Evolutionary conservation across 2,113 vertebrate species (phyloP).

Genomic region (Thomomys bottae): DNA sequence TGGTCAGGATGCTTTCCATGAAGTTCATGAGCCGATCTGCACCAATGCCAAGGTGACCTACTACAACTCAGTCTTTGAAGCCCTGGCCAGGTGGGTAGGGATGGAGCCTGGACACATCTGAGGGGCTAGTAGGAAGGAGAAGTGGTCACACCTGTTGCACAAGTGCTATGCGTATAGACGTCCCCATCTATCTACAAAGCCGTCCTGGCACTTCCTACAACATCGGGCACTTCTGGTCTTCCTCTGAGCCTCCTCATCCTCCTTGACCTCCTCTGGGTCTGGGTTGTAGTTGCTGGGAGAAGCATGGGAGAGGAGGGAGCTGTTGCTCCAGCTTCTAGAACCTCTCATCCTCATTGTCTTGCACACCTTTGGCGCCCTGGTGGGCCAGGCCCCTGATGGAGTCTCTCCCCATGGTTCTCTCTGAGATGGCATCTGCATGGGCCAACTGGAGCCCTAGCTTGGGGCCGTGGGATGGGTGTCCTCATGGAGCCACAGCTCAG

Average conservation of each 20-base stretch:
- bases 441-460: background rate
- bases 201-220: background rate
- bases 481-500: fast-evolving
- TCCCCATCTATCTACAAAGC: fast-evolving
- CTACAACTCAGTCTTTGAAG: no score
- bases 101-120: background rate
- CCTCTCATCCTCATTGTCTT: background rate
- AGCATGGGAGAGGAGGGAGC: no score
- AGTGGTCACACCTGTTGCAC: fast-evolving
- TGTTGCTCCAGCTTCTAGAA: fast-evolving
- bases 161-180: fast-evolving
- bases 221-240: fast-evolving
- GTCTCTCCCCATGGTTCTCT: background rate
- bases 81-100: background rate
- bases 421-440: fast-evolving
- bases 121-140: fast-evolving
- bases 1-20: no score
- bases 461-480: fast-evolving
- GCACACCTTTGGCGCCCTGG: background rate
- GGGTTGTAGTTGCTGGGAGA: fast-evolving
- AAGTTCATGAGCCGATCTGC: background rate
- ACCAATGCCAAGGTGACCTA: fast-evolving
- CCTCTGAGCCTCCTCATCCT: background rate
- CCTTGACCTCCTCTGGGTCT: background rate
- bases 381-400: fast-evolving